These are phyloP conservation scores for Plecturocebus donacophilus DNA, from an alignment of 2,113 vertebrate species.

Conservation along the genomic window DNA sequence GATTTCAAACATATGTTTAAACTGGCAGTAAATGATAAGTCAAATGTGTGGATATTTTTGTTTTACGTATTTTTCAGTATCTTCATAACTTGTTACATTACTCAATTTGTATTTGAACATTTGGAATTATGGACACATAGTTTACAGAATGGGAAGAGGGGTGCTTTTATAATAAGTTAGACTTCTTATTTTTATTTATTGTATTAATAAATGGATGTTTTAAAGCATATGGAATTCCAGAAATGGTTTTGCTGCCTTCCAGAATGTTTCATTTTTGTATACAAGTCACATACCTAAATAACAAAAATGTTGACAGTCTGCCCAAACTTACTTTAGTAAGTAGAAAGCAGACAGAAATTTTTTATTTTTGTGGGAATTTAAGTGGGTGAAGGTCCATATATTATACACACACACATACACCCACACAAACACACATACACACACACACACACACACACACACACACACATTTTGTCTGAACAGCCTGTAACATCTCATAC, in stretches of 20 bases:
- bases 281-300: background rate
- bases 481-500: background rate
- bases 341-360: background rate
- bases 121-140: background rate
- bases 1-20: slow-evolving; percentile 35
- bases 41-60: slow-evolving; percentile 1
- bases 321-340: background rate
- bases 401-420: no score
- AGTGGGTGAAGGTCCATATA: background rate
- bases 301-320: background rate
- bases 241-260: background rate
- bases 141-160: background rate
- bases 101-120: background rate
- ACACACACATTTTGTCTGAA: background rate
- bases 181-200: background rate
- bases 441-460: no score
- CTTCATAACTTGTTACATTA: slow-evolving; percentile 17
- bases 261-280: background rate
- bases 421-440: no score
- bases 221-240: background rate
- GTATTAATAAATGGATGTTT: background rate
- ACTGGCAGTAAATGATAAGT: background rate
- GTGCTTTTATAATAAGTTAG: background rate
- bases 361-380: slow-evolving; percentile 5
- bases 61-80: background rate